Evolutionary conservation across 2,888 invertebrate genomes (phyloP).

Genomic region (Pteria penguin): DNA sequence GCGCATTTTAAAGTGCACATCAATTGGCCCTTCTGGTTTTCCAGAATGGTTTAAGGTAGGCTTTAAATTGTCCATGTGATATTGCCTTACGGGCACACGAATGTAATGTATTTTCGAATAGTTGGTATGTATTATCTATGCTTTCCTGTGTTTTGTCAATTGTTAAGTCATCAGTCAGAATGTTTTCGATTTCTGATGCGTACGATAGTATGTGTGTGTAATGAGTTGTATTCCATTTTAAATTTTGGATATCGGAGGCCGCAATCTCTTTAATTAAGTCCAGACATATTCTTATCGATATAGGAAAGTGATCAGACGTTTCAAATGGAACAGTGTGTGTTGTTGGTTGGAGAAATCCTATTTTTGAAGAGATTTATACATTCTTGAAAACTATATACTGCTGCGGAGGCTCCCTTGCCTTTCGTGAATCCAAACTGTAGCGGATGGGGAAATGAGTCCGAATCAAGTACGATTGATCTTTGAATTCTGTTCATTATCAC

Average conservation of each 20-base stretch:
- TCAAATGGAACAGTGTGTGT: slow-evolving; percentile 1
- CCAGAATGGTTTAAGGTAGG: slow-evolving; percentile 22
- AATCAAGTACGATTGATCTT: too few relatives aligned
- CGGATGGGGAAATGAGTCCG: not conserved
- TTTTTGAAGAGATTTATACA: slow-evolving; percentile 3
- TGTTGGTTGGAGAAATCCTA: not conserved
- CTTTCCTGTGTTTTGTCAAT: not conserved
- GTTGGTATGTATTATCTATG: not conserved
- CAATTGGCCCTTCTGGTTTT: slow-evolving; percentile 4
- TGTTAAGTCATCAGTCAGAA: not conserved
- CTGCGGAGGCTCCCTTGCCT: not conserved
- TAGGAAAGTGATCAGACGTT: slow-evolving; percentile 8
- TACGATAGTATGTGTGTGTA: not conserved
- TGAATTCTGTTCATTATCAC: not conserved
- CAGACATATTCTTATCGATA: not conserved
- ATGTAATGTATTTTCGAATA: not conserved
- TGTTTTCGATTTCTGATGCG: slow-evolving; percentile 7
- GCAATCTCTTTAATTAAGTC: not conserved
- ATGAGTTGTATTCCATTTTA: slow-evolving; percentile 21
- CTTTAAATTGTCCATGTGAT: slow-evolving; percentile 6
- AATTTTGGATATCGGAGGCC: not conserved
- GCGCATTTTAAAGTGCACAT: slow-evolving; percentile 21
- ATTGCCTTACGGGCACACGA: not conserved
- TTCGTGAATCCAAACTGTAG: slow-evolving; percentile 21
- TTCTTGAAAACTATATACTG: slow-evolving; percentile 9